These are phyloP conservation scores for Stratiomys singularior DNA, from an alignment of 2,888 invertebrate species.

Conservation along the genomic window DNA sequence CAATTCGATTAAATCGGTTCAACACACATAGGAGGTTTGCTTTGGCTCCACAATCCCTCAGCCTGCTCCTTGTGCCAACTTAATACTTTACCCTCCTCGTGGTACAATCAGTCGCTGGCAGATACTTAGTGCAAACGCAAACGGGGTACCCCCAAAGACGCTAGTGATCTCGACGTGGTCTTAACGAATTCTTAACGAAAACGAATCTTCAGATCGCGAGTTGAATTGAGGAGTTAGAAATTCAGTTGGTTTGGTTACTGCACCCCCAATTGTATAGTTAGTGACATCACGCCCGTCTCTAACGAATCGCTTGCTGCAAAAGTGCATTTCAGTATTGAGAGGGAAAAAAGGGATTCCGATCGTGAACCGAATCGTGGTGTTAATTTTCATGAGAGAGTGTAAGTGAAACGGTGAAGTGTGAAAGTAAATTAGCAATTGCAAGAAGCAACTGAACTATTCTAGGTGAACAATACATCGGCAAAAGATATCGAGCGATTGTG, in stretches of 20 bases:
- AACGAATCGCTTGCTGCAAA: background rate
- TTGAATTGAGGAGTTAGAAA: conserved; percentile 14
- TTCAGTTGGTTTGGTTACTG: background rate
- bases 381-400: conserved; percentile 32
- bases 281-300: conserved; percentile 29
- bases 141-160: conserved; percentile 35
- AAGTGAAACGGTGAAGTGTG: conserved; percentile 43
- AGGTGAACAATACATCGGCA: conserved; percentile 8
- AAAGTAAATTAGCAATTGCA: conserved; percentile 32
- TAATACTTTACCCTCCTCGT: conserved; percentile 12
- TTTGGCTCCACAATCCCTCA: background rate
- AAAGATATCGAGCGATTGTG: conserved; percentile 17
- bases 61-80: conserved; percentile 21
- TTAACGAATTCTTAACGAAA: conserved; percentile 43
- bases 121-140: background rate
- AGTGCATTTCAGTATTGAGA: conserved; percentile 14
- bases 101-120: background rate
- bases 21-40: background rate
- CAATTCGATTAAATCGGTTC: conserved; percentile 39
- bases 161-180: background rate
- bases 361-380: conserved; percentile 13
- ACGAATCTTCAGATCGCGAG: conserved; percentile 27
- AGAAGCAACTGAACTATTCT: conserved; percentile 35
- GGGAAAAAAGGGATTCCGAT: conserved; percentile 17
- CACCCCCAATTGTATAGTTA: conserved; percentile 31